Evolutionary conservation across 2,888 invertebrate species (phyloP).

Genomic region (Lamproptera curius): DNA sequence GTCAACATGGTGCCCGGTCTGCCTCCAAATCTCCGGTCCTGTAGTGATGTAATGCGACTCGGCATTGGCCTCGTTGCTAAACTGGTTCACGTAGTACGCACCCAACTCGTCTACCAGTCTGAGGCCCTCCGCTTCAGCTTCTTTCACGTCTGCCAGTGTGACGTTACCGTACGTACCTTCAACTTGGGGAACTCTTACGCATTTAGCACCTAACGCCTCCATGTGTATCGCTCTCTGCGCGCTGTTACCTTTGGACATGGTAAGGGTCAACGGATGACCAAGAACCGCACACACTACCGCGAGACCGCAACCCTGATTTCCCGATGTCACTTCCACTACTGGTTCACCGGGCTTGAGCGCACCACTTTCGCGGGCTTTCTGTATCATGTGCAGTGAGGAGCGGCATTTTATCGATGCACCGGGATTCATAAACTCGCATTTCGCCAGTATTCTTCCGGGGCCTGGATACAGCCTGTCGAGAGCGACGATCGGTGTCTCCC

Average conservation of each 20-base stretch:
- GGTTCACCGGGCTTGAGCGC: constrained; percentile 52
- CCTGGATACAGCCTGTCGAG: constrained; percentile 61
- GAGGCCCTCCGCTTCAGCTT: constrained; percentile 53
- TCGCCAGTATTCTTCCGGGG: constrained; percentile 62
- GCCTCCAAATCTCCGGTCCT: constrained; percentile 69
- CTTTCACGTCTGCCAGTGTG: constrained; percentile 57
- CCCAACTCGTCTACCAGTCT: constrained; percentile 49
- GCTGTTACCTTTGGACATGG: constrained; percentile 69
- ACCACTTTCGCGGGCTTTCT: constrained; percentile 47
- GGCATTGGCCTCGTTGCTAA: constrained; percentile 52
- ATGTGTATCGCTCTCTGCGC: constrained; percentile 65
- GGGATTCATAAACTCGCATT: constrained; percentile 73
- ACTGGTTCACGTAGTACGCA: constrained; percentile 65
- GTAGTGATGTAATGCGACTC: constrained; percentile 60
- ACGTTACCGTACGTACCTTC: constrained; percentile 68
- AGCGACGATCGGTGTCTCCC: constrained; percentile 67
- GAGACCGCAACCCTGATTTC: constrained; percentile 68
- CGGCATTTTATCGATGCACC: constrained; percentile 68
- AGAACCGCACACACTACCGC: constrained; percentile 67
- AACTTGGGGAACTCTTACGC: constrained; percentile 61
- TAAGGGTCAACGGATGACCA: constrained; percentile 59
- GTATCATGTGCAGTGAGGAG: constrained; percentile 61
- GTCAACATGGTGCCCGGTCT: constrained; percentile 63
- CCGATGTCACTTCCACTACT: constrained; percentile 64
- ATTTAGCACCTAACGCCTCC: constrained; percentile 67